Evolutionary conservation across 2,888 invertebrate genomes (phyloP), one percentile per base, ranked within the genome.

Genomic region (Xestobium rufovillosum): DNA sequence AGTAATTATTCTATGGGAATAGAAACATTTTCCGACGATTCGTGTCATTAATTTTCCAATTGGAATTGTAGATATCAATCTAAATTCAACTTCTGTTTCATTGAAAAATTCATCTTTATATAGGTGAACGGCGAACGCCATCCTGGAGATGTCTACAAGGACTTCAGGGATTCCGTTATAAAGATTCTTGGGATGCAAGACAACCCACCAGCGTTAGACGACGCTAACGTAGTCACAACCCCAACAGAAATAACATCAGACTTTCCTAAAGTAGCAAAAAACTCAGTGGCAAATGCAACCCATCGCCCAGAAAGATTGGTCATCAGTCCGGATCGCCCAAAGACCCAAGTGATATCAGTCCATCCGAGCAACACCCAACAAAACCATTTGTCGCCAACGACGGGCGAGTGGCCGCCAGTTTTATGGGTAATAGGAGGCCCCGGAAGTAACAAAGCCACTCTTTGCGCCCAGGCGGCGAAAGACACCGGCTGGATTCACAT

Each of bases 81-180:
- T n/a, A n/a, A n/a, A n/a, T n/a, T n/a, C n/a, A n/a, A n/a, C n/a
- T n/a, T n/a, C n/a, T n/a, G n/a, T n/a, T n/a, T n/a, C n/a, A n/a
- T n/a, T n/a, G n/a, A n/a, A n/a, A n/a, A n/a, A n/a, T n/a, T n/a
- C n/a, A n/a, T n/a, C n/a, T n/a, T n/a, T n/a, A n/a, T n/a, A n/a
- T 61, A 90, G 88, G 80, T 90, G 10, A 88, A 89, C 56, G 90
- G 90, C 4, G 90, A 90, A 65, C 70, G 90, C 35, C 83, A 86
- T 52, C 90, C 89, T 1, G 76, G 78, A 19, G 88, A 89, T 54
- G 89, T 90, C 6, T 90, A 88, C 67, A 78, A 78, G 56, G 90
- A 90, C 65, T 89, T 90, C 64, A 76, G 84, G 34, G 73, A 79
- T 6, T 81, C 84, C 2, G 78, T 88, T 4, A 76, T 87, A 49